phyloP scores from a whole-genome alignment of 2,888 invertebrate species.

The Trichopoda pennipes region DNA sequence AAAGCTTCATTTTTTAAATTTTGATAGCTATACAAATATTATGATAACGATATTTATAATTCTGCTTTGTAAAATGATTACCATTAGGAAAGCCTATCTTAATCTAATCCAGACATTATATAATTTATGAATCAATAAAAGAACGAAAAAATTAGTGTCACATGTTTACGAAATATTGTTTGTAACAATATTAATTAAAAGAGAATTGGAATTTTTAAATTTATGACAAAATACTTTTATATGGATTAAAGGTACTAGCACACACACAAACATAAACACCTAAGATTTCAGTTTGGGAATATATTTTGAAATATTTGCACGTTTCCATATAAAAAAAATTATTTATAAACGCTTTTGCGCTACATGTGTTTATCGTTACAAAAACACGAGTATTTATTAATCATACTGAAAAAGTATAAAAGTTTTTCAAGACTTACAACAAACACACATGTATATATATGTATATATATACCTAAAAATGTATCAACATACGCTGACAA shows the following conservation, averaged over 20 bases:
- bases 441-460: conserved; percentile 19
- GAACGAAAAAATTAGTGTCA: too few relatives aligned
- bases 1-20: too few relatives aligned
- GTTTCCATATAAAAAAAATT: background rate
- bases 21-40: too few relatives aligned
- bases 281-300: background rate
- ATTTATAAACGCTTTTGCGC: background rate
- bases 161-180: too few relatives aligned
- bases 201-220: too few relatives aligned
- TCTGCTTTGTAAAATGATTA: too few relatives aligned
- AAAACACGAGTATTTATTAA: conserved; percentile 45
- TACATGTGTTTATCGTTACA: background rate
- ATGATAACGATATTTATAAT: too few relatives aligned
- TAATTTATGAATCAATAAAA: too few relatives aligned
- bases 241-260: background rate
- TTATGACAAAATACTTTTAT: too few relatives aligned
- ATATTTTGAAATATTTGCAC: conserved; percentile 16
- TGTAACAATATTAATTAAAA: too few relatives aligned
- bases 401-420: background rate
- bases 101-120: too few relatives aligned
- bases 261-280: background rate
- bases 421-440: conserved; percentile 39
- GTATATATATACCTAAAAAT: background rate
- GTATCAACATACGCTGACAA: background rate
- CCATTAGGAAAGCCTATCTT: too few relatives aligned